These are phyloP conservation scores for Parnassius mnemosyne DNA, from an alignment of 2,888 invertebrate species.

Conservation along the genomic window DNA sequence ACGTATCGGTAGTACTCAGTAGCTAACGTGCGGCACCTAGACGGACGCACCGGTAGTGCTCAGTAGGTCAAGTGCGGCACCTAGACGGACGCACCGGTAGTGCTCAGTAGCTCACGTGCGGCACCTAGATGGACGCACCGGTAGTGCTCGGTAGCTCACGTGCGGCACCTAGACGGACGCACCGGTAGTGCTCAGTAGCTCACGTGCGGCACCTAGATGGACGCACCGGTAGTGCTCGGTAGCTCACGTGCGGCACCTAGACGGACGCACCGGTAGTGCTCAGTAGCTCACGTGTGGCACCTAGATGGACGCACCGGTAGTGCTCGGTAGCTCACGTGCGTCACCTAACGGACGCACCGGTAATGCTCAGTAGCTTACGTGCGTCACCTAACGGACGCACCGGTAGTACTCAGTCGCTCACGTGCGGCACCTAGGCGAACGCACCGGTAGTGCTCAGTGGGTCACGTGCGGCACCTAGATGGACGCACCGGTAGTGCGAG, in stretches of 20 bases:
- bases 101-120: background rate
- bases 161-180: background rate
- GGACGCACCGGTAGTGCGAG: slow-evolving; percentile 71
- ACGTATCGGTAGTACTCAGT: background rate
- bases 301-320: background rate
- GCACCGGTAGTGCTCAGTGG: background rate
- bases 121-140: background rate
- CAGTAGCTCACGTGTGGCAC: background rate
- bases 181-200: background rate
- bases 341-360: background rate
- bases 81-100: slow-evolving; percentile 1
- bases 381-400: background rate
- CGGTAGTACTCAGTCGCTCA: background rate
- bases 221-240: background rate
- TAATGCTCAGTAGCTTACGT: background rate
- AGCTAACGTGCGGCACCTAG: background rate
- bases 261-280: background rate
- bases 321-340: background rate
- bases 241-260: background rate
- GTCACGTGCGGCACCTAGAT: background rate
- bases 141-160: background rate
- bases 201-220: background rate
- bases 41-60: background rate
- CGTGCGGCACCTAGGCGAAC: background rate
- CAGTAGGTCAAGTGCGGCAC: background rate